Base-by-base conservation (phyloP, 2,797 vertebrate species). In the Lepilemur septentrionalis region DNA sequence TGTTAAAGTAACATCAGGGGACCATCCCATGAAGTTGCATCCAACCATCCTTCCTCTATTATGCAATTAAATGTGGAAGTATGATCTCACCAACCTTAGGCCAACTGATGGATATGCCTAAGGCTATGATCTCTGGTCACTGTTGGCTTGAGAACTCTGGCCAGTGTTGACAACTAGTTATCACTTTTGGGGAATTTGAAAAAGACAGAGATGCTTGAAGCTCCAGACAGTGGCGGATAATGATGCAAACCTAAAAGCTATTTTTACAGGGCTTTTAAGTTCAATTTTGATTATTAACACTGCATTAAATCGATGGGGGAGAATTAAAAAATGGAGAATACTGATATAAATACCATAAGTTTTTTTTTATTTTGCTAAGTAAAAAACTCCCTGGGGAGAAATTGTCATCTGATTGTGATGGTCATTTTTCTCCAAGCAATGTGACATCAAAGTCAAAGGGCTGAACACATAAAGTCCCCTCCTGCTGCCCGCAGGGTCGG, bases 11-110 rank as follows among this genome's bases (percentile, higher is more conserved):
- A 95, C 1, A 28, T 15, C 73, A 85, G 84, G 70, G 18, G 5
- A 2, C 7, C 80, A 20, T 92, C 96, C 91, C 83, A 72, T 82
- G 76, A 96, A 83, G 32, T 84, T 92, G 38, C 91, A 93, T 75
- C 79, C 55, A 91, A 15, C 52, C 55, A 57, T 25, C 25, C 23
- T 18, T 89, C 63, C 72, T 57, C 91, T 38, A 23, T n/a, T 32
- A 14, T 2, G 30, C 15, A 20, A 15, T 76, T 38, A 46, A 1
- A 73, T 2, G 23, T 70, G 80, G 32, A 3, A 81, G 55, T 41
- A 73, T 15, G 30, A 76, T 12, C 10, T 86, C 91, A 93, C 94
- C n/a, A n/a, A 32, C 76, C n/a, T 95, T 0, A 0, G 0, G 0
- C 2, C 73, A 52, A 72, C 28, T 80, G 18, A 63, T 81, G 73